These are phyloP conservation scores for Syngnathus acus DNA, from an alignment of 2,797 vertebrate genomes.

Conservation along the genomic window DNA sequence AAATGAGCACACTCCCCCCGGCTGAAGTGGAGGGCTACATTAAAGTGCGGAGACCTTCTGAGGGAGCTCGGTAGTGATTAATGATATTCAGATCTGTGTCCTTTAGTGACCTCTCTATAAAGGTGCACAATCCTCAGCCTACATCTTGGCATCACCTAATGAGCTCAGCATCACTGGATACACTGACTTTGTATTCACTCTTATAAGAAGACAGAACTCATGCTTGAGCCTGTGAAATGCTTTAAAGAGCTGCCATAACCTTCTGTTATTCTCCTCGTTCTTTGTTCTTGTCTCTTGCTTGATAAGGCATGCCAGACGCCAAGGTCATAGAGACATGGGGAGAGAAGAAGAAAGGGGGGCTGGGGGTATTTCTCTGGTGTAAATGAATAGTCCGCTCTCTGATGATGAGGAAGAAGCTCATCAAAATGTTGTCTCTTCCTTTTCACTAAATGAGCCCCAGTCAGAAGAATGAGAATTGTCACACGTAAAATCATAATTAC, in stretches of 20 bases:
- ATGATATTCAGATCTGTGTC: conserved; percentile 57
- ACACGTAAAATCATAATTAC: conserved; percentile 71
- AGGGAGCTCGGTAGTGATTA: conserved; percentile 34
- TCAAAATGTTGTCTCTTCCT: conserved; percentile 66
- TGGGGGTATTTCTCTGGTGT: conserved; percentile 55
- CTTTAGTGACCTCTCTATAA: conserved; percentile 57
- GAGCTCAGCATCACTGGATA: conserved; percentile 44
- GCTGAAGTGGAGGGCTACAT: conserved; percentile 17
- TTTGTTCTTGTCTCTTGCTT: conserved; percentile 69
- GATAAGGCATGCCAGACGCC: conserved; percentile 67
- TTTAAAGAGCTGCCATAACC: conserved; percentile 69
- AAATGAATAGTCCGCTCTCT: conserved; percentile 62
- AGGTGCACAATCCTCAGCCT: conserved; percentile 44
- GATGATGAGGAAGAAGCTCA: conserved; percentile 67
- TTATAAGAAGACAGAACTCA: conserved; percentile 55
- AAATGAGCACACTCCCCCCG: conserved; percentile 10
- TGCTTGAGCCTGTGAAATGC: conserved; percentile 55
- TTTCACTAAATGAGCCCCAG: conserved; percentile 58
- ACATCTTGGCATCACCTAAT: conserved; percentile 53
- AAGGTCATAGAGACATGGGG: conserved; percentile 63
- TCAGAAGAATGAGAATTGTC: conserved; percentile 73
- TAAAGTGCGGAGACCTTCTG: conserved; percentile 22
- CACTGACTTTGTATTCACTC: conserved; percentile 56
- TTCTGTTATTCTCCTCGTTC: conserved; percentile 65
- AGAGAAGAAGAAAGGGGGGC: conserved; percentile 31